Evolutionary conservation across 1,140 invertebrate genomes (phyloP), one percentile per base, ranked within the genome.

Genomic region (Epicauta chinensis): DNA sequence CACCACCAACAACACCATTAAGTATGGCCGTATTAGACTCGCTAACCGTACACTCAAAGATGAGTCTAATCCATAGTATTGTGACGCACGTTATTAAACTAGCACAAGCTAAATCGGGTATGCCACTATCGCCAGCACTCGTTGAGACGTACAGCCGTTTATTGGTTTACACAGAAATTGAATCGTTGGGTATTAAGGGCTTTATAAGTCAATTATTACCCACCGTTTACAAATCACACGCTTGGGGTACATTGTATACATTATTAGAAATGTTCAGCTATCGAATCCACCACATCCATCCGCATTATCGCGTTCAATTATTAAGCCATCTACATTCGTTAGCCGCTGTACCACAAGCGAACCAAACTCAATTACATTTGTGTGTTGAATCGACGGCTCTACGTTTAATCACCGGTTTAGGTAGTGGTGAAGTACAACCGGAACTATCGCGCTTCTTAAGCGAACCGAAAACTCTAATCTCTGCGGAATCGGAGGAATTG

Each of bases 221-320:
- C 1, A 86, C 83, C 32, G 93, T 94, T 13, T 93, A 93, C 58
- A 93, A 93, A 68, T 87, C 85, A 16, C 90, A 95, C 59, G 90
- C 91, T 1, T 95, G 93, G 91, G 91, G 90, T 17, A 96, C 93
- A 41, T 75, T 97, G 3, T 93, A 97, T 65, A 96, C 92, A 0
- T 71, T 97, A 15, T 72, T 97, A 55, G 94, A 98, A 71, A 97
- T 97, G 92, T 97, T 97, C 68, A 93, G 89, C 45, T 97, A 96
- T 67, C 77, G 94, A 39, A 85, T 97, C 73, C 93, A 97, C 71
- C 94, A 97, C 70, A 94, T 96, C 59, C 93, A 95, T 60, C 90
- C 93, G 0, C 91, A 96, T 71, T 97, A 97, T 68, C 77, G 93
- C 42, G 86, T 97, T 0, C 93, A 96, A 65, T 75, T 97, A 4